Conservation (phyloP, 2,888 invertebrate genomes). For the Copidosoma aretas region DNA sequence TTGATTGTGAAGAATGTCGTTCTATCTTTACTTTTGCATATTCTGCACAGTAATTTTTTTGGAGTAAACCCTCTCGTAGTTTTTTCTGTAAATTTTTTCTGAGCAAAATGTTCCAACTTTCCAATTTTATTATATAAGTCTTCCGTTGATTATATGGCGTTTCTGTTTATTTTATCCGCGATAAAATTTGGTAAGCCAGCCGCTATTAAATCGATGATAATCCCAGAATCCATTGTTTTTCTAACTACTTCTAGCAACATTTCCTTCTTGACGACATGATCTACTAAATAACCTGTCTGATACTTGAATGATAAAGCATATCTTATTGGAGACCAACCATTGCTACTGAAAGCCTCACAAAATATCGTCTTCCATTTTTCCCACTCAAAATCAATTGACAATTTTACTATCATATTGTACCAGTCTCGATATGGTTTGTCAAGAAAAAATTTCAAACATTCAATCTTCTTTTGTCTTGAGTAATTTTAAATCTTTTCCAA, state of each 20-base stretch:
- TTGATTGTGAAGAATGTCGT: no score
- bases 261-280: constrained; percentile 45
- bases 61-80: no score
- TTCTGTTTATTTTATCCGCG: constrained; percentile 25
- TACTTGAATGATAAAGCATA: constrained; percentile 44
- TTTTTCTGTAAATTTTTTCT: background rate
- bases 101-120: constrained; percentile 45
- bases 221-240: constrained; percentile 22
- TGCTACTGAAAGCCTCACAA: background rate
- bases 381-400: constrained; percentile 37
- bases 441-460: constrained; percentile 44
- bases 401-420: constrained; percentile 35
- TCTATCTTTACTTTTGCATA: no score
- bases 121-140: constrained; percentile 50
- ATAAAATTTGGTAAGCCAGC: constrained; percentile 44
- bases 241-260: constrained; percentile 36
- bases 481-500: constrained; percentile 43
- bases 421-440: constrained; percentile 44
- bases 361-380: constrained; percentile 35
- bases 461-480: constrained; percentile 42
- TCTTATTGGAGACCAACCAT: constrained; percentile 28
- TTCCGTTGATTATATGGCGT: constrained; percentile 22
- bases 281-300: constrained; percentile 43
- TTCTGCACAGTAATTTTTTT: no score
- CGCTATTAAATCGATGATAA: constrained; percentile 45